Evolutionary conservation across 2,888 invertebrate genomes (phyloP), one percentile per base, ranked within the genome.

Genomic region (Stenoptilia bipunctidactyla): DNA sequence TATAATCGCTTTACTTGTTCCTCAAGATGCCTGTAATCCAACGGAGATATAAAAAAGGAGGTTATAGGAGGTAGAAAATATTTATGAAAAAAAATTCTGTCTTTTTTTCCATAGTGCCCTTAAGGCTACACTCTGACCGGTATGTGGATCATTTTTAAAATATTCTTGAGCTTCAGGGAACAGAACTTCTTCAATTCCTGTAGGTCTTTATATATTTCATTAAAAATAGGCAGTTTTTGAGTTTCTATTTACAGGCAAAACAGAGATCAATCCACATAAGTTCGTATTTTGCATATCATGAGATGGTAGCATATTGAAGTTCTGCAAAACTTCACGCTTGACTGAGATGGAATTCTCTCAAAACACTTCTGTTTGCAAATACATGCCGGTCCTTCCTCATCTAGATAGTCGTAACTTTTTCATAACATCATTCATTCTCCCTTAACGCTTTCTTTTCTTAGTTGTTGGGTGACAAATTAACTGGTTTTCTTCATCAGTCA

Each of bases 111-210:
- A n/a, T n/a, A n/a, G n/a, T n/a, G n/a, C n/a, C n/a, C n/a, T n/a
- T n/a, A n/a, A n/a, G n/a, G n/a, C n/a, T n/a, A n/a, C n/a, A n/a
- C n/a, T n/a, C n/a, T n/a, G n/a, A n/a, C n/a, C n/a, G n/a, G n/a
- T n/a, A n/a, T n/a, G n/a, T n/a, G n/a, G n/a, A 39, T 40, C 15
- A 39, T 43, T 40, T 33, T 38, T 40, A 38, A 38, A 43, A 43
- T 43, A 43, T 38, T 30, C 33, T 39, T 36, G 25, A 38, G 34
- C 25, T 35, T 41, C 38, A 34, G 27, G 15, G 35, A 27, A 41
- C 38, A 38, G 33, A 43, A 43, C 38, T 40, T 40, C 37, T 38
- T 43, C 37, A 43, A 36, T 34, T 36, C 36, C 40, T 40, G 36
- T 35, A 43, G 40, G 38, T 43, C 40, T 34, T 39, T 40, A 36